phyloP scores from a whole-genome alignment of 2,113 vertebrate species.

The Salvelinus sp. region DNA sequence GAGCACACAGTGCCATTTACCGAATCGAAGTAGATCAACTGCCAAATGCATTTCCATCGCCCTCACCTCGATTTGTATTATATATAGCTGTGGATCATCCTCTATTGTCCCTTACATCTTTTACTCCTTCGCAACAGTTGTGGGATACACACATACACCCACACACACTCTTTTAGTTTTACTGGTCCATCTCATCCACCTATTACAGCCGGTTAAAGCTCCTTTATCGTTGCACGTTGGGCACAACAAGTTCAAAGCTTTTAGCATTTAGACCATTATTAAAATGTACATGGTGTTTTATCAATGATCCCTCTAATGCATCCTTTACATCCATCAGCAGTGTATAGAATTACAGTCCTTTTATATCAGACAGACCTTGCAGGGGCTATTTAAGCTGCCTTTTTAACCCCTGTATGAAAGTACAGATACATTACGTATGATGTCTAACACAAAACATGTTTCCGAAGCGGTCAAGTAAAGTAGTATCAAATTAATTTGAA shows the following conservation, averaged over 20 bases:
- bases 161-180: background rate
- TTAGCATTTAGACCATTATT: constrained; percentile 59
- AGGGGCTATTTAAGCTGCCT: constrained; percentile 33
- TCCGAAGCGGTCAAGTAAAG: constrained; percentile 44
- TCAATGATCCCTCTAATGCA: constrained; percentile 46
- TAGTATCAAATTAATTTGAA: constrained; percentile 53
- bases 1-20: too few relatives aligned
- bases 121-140: too few relatives aligned
- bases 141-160: too few relatives aligned
- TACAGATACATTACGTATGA: constrained; percentile 41
- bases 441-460: constrained; percentile 50
- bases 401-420: constrained; percentile 11
- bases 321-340: constrained; percentile 49
- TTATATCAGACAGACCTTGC: constrained; percentile 35
- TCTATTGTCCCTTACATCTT: too few relatives aligned
- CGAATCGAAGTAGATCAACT: too few relatives aligned
- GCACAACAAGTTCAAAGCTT: constrained; percentile 61
- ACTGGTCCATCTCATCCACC: constrained; percentile 48
- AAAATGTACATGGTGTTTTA: constrained; percentile 55
- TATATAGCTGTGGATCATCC: too few relatives aligned
- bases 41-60: too few relatives aligned
- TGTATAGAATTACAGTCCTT: constrained; percentile 50
- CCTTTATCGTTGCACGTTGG: constrained; percentile 48
- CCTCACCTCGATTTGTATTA: too few relatives aligned
- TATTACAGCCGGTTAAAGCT: constrained; percentile 59